Base-by-base conservation (phyloP, 2,797 vertebrate species). In the Zalophus californianus region DNA sequence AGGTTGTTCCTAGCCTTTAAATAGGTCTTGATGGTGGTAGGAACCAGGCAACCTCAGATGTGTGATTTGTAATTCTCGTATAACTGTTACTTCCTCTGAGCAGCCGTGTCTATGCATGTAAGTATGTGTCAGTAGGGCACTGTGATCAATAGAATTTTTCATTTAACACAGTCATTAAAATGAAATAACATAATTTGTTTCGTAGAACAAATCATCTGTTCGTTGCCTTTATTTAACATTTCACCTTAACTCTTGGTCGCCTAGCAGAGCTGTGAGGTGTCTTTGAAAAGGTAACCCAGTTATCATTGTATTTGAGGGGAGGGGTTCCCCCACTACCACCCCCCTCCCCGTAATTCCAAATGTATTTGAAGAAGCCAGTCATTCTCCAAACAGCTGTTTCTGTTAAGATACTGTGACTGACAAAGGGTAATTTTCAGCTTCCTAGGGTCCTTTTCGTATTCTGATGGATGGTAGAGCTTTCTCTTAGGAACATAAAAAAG, bases 351-450 rank as follows among this genome's bases (percentile, higher is more conserved):
- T 91, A 94, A 83, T 89, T 96, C 75, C 86, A 92, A 92, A 92
- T 95, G 83, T 98, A 96, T 96, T 96, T 97, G 77, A 97, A 93
- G 92, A 94, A 94, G 89, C 90, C 94, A 97, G 66, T 94, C 77
- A 85, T 97, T 96, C 66, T 97, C n/a, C 68, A 97, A 92, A 97
- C 86, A 97, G 83, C 73, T 97, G 92, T 97, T 93, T 86, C 92
- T 95, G 38, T 95, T 97, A 98, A 96, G 89, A 92, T 91, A 58
- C 75, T 58, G 75, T 95, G 93, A 91, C 38, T 96, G 95, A 95
- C 95, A 97, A 96, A 91, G 72, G 70, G 77, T 92, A 96, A 92
- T 96, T 97, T 97, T 91, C 91, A 96, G 94, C 91, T 97, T 98
- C 96, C 95, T 87, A 21, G 41, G 50, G 73, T 94, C 87, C 83